phyloP scores from a whole-genome alignment of 2,113 vertebrate genomes.

The Toxotes jaculatrix region DNA sequence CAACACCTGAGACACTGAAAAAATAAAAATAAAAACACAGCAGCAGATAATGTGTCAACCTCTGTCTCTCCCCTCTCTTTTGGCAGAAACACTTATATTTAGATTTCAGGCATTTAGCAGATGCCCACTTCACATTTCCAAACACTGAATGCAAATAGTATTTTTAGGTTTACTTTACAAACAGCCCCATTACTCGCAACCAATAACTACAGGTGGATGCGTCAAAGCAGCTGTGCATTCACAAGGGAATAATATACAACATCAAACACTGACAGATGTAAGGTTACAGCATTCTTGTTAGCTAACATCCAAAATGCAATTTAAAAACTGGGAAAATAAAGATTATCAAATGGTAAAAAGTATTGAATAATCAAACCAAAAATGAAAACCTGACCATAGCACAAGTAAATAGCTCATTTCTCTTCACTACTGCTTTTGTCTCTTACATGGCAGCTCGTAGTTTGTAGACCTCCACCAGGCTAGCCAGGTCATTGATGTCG shows the following conservation, averaged over 20 bases:
- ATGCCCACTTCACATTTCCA: too few relatives aligned
- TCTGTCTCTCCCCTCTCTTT: neutral
- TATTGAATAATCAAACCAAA: neutral
- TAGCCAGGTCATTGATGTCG: conserved; percentile 85
- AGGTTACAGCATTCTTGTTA: neutral
- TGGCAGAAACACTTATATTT: neutral
- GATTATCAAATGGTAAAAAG: neutral
- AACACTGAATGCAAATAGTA: too few relatives aligned
- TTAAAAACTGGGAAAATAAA: neutral
- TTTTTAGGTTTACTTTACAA: too few relatives aligned
- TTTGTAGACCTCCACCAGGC: conserved; percentile 91
- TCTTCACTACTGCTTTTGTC: neutral
- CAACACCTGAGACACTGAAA: too few relatives aligned
- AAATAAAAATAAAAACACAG: neutral
- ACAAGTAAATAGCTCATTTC: neutral
- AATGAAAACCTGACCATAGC: neutral
- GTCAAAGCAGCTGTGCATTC: too few relatives aligned
- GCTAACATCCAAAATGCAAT: neutral
- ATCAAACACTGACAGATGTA: neutral
- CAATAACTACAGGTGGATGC: too few relatives aligned
- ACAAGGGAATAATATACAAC: neutral
- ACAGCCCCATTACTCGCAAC: neutral
- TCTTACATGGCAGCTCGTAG: conserved; percentile 91
- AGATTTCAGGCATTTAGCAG: neutral
- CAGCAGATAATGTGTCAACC: neutral